phyloP scores from a whole-genome alignment of 2,113 vertebrate genomes.

The Uria aalge region DNA sequence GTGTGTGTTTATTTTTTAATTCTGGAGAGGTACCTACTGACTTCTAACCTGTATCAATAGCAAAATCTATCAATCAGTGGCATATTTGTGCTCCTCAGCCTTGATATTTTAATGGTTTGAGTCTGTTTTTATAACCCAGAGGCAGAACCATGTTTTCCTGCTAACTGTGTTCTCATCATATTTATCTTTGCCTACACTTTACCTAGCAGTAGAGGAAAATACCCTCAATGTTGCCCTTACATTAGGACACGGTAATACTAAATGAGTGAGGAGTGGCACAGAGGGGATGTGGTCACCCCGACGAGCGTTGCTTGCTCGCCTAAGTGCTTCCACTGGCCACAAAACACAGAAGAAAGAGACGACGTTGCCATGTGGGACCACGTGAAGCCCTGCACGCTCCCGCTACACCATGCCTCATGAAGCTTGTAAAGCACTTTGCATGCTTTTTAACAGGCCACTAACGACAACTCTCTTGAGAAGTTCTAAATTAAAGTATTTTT shows the following conservation, averaged over 20 bases:
- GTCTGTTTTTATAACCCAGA: not conserved
- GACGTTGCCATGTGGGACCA: not conserved
- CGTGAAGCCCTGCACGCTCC: not conserved
- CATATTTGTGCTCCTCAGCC: not conserved
- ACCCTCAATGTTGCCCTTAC: fast-evolving
- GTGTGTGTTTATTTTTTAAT: not conserved
- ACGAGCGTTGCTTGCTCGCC: not conserved
- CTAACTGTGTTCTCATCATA: not conserved
- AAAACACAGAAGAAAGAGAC: not conserved
- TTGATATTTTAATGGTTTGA: not conserved
- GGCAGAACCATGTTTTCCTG: not conserved
- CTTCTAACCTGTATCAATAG: not conserved
- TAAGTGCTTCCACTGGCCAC: not conserved
- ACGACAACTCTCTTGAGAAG: not conserved
- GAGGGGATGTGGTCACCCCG: not conserved
- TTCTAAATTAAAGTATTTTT: not conserved
- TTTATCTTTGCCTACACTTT: not conserved
- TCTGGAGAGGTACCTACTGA: not conserved
- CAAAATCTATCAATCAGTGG: not conserved
- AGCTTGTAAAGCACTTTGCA: constrained; percentile 37
- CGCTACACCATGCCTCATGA: not conserved
- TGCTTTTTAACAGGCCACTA: constrained; percentile 49
- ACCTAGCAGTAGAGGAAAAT: not conserved
- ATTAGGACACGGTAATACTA: not conserved
- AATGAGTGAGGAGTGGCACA: not conserved